These are phyloP conservation scores for Trichopria drosophilae DNA, from an alignment of 2,888 invertebrate genomes.

Conservation along the genomic window DNA sequence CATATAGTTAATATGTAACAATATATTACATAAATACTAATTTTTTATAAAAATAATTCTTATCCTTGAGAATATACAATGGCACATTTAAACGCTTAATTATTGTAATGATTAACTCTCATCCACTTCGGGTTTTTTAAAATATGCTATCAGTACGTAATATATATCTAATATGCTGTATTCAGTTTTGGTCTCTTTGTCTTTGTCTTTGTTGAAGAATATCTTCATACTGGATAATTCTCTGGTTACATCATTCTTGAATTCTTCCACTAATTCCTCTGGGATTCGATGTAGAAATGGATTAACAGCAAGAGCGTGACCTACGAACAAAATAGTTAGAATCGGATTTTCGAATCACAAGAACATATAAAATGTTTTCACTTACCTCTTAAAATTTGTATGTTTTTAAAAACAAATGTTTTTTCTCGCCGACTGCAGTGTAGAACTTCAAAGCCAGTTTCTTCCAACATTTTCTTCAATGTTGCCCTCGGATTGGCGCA, in stretches of 20 bases:
- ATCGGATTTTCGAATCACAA: background rate
- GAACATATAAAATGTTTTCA: background rate
- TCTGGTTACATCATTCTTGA: slow-evolving; percentile 65
- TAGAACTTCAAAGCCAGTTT: slow-evolving; percentile 66
- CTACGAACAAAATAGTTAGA: slow-evolving; percentile 56
- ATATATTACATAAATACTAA: background rate
- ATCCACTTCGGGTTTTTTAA: slow-evolving; percentile 43
- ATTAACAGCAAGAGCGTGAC: slow-evolving; percentile 70
- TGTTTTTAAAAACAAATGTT: slow-evolving; percentile 64
- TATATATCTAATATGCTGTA: slow-evolving; percentile 57
- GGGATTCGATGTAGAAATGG: slow-evolving; percentile 71
- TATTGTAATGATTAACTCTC: background rate
- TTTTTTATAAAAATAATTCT: slow-evolving; percentile 5
- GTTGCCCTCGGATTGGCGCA: slow-evolving; percentile 64
- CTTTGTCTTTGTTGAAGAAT: slow-evolving; percentile 54
- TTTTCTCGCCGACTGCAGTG: slow-evolving; percentile 66
- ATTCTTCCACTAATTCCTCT: slow-evolving; percentile 63
- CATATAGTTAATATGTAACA: background rate
- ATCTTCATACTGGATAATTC: slow-evolving; percentile 61
- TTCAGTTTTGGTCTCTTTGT: slow-evolving; percentile 56
- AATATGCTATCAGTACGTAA: slow-evolving; percentile 47
- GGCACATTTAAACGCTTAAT: background rate
- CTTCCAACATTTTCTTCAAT: slow-evolving; percentile 62
- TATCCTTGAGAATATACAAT: too few species aligned
- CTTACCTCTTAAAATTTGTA: slow-evolving; percentile 61